These are phyloP conservation scores for Drosophila rubida DNA, from an alignment of 2,888 invertebrate species.

Conservation along the genomic window DNA sequence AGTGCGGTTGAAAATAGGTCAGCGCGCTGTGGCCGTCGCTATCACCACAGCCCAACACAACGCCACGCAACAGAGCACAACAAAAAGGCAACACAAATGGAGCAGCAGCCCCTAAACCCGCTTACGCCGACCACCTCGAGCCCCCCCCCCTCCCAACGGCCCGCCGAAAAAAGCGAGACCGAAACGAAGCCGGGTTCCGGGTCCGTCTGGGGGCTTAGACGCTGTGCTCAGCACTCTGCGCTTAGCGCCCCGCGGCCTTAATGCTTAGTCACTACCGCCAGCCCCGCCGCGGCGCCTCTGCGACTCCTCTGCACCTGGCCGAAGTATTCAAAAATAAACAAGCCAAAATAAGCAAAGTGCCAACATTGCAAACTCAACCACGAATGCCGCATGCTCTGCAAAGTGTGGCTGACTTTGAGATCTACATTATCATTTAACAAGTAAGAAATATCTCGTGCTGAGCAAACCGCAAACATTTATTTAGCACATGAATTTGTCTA, in stretches of 20 bases:
- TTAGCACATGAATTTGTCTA: too few relatives aligned
- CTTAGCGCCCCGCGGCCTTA: constrained; percentile 15
- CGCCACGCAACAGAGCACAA: constrained; percentile 15
- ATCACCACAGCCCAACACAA: constrained; percentile 31
- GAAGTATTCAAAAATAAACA: constrained; percentile 37
- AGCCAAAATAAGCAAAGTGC: constrained; percentile 19
- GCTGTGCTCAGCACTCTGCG: constrained; percentile 25
- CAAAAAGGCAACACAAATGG: constrained; percentile 44
- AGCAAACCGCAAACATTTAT: too few relatives aligned
- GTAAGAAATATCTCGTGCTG: too few relatives aligned
- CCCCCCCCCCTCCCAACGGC: not conserved
- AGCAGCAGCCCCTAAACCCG: constrained; percentile 23
- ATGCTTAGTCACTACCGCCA: constrained; percentile 40
- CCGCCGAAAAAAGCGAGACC: too few relatives aligned
- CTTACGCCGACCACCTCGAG: too few relatives aligned
- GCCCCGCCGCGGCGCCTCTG: not conserved
- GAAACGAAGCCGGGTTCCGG: constrained; percentile 33
- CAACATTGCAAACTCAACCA: not conserved
- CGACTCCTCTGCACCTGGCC: constrained; percentile 2
- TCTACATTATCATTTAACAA: too few relatives aligned
- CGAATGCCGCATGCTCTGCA: constrained; percentile 11
- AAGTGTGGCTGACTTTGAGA: too few relatives aligned
- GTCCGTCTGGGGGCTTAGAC: constrained; percentile 39
- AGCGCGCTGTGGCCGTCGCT: constrained; percentile 51
- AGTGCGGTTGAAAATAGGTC: constrained; percentile 49